Evolutionary conservation across 2,113 vertebrate species (phyloP).

Genomic region (Muntiacus reevesi): DNA sequence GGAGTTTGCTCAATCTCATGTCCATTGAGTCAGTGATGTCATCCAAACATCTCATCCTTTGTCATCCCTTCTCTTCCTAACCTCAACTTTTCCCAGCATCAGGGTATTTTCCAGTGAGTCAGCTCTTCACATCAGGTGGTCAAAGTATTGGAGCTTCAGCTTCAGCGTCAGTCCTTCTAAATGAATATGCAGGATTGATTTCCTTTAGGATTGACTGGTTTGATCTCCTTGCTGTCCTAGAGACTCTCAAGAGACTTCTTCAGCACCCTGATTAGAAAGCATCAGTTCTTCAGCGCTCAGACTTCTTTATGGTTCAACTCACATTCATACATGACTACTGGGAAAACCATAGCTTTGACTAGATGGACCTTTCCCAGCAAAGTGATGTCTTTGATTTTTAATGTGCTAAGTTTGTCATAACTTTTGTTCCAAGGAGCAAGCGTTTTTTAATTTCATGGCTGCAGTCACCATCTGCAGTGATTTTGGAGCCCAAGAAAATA

Average conservation of each 20-base stretch:
- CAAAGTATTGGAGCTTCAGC: not conserved
- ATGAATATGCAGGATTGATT: not conserved
- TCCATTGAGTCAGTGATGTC: not conserved
- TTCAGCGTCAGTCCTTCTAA: not conserved
- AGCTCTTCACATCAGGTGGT: not conserved
- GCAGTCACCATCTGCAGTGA: not conserved
- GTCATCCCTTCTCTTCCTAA: not conserved
- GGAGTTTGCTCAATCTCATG: not conserved
- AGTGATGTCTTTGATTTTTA: not conserved
- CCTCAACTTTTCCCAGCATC: not conserved
- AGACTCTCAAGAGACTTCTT: not conserved
- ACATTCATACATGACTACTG: not conserved
- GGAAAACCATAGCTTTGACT: not conserved
- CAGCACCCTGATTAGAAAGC: not conserved
- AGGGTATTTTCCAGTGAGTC: not conserved
- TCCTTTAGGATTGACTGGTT: not conserved
- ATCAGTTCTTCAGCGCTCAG: not conserved
- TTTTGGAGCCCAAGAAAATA: not conserved
- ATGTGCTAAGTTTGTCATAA: not conserved
- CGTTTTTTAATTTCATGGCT: not conserved
- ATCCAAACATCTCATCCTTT: not conserved
- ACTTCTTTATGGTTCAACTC: not conserved
- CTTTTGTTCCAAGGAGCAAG: not conserved
- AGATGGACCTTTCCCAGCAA: fast-evolving
- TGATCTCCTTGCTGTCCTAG: not conserved